These are phyloP conservation scores for Asbolus verrucosus DNA, from an alignment of 1,140 invertebrate species.

Conservation along the genomic window DNA sequence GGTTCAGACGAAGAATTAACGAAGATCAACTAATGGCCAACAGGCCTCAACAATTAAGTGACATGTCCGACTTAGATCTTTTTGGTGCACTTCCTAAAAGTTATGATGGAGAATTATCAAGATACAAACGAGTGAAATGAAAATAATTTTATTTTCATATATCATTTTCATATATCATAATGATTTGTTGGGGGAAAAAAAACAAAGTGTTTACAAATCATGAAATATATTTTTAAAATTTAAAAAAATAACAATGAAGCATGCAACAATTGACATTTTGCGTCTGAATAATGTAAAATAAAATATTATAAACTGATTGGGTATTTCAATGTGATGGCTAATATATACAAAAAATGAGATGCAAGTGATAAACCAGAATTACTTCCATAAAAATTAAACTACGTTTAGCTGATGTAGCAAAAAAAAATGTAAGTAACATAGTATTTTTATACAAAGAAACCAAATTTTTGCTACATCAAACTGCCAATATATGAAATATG, in stretches of 20 bases:
- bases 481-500: conserved; percentile 33
- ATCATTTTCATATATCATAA: not conserved
- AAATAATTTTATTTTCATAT: conserved; percentile 10
- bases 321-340: conserved; percentile 25
- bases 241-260: conserved; percentile 54
- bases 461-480: conserved; percentile 24
- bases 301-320: conserved; percentile 25
- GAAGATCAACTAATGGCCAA: conserved; percentile 41
- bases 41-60: conserved; percentile 51
- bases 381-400: conserved; percentile 3
- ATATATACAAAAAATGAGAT: conserved; percentile 38
- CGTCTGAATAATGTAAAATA: conserved; percentile 50
- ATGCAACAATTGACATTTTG: conserved; percentile 55
- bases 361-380: conserved; percentile 16
- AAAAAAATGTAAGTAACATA: conserved; percentile 6
- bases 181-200: conserved; percentile 3
- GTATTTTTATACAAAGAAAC: conserved; percentile 12
- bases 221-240: conserved; percentile 45
- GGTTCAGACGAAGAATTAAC: conserved; percentile 42
- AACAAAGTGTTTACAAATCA: conserved; percentile 35
- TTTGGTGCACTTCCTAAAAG: conserved; percentile 62
- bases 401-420: conserved; percentile 34
- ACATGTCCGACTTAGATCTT: conserved; percentile 60
- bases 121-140: conserved; percentile 62
- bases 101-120: conserved; percentile 59